phyloP scores from a whole-genome alignment of 2,888 invertebrate genomes.

The Cosmia trapezina region DNA sequence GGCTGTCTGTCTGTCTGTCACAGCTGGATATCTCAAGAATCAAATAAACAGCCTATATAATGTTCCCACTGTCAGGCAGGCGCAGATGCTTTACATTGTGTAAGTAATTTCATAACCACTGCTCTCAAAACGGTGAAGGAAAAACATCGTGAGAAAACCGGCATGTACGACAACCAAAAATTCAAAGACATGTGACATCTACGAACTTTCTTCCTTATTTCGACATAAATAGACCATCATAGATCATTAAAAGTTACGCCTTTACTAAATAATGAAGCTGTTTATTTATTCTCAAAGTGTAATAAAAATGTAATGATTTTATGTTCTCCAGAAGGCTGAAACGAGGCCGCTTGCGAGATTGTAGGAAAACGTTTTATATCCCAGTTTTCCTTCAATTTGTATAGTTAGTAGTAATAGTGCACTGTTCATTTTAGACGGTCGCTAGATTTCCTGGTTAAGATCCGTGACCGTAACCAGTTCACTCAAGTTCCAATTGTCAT shows the following conservation, averaged over 20 bases:
- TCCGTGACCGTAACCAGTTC: conserved; percentile 5
- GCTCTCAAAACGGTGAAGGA: no score
- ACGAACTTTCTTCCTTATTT: conserved; percentile 1
- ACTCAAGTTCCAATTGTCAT: conserved; percentile 15
- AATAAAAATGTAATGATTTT: conserved; percentile 50
- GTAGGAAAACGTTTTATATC: conserved; percentile 49
- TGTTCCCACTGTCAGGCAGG: no score
- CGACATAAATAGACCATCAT: neutral
- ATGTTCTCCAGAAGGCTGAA: conserved; percentile 45
- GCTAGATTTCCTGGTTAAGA: conserved; percentile 32
- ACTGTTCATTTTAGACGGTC: conserved; percentile 13
- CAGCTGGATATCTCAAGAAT: no score
- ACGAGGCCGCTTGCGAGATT: conserved; percentile 36
- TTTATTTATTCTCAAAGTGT: conserved; percentile 36
- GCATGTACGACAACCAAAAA: no score
- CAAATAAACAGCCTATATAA: no score
- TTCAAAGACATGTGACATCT: no score
- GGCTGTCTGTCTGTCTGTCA: no score
- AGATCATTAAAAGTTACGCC: conserved; percentile 14
- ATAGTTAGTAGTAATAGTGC: conserved; percentile 1
- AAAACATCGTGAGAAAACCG: no score
- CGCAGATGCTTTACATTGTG: no score
- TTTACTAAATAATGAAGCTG: conserved; percentile 2
- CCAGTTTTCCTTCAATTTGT: conserved; percentile 57
- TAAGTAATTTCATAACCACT: no score